phyloP scores from a whole-genome alignment of 2,797 vertebrate genomes.

The Picus viridis region DNA sequence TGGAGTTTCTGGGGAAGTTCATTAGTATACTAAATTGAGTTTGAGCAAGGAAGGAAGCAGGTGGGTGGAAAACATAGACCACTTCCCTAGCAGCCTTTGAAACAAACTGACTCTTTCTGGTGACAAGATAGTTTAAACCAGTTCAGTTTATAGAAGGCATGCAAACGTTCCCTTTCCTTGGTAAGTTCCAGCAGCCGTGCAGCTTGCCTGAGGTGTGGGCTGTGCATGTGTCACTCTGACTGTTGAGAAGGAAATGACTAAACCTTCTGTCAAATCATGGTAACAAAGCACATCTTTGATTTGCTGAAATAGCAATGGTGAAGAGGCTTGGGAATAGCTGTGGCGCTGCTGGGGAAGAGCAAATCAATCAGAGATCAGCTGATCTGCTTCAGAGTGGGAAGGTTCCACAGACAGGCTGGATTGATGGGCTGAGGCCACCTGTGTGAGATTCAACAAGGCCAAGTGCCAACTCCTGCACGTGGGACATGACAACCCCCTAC shows the following conservation, averaged over 20 bases:
- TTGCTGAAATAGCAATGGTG: not conserved
- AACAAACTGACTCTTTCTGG: not conserved
- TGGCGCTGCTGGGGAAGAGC: not conserved
- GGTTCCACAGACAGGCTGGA: too few relatives aligned
- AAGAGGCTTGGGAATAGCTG: not conserved
- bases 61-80: not conserved
- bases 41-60: not conserved
- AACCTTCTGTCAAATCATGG: slow-evolving; percentile 8
- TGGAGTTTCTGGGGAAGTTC: not conserved
- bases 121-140: not conserved
- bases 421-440: too few relatives aligned
- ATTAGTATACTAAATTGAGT: not conserved
- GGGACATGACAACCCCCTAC: too few relatives aligned
- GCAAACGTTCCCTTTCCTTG: not conserved
- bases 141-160: not conserved
- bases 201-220: not conserved
- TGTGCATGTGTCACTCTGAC: not conserved
- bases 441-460: too few relatives aligned
- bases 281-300: slow-evolving; percentile 60
- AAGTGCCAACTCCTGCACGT: too few relatives aligned
- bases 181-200: accelerated
- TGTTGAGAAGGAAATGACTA: slow-evolving; percentile 49
- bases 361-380: accelerated
- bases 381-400: too few relatives aligned
- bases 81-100: not conserved